Evolutionary conservation across 2,888 invertebrate species (phyloP), one percentile per base, ranked within the genome.

Genomic region (Idaea straminata): DNA sequence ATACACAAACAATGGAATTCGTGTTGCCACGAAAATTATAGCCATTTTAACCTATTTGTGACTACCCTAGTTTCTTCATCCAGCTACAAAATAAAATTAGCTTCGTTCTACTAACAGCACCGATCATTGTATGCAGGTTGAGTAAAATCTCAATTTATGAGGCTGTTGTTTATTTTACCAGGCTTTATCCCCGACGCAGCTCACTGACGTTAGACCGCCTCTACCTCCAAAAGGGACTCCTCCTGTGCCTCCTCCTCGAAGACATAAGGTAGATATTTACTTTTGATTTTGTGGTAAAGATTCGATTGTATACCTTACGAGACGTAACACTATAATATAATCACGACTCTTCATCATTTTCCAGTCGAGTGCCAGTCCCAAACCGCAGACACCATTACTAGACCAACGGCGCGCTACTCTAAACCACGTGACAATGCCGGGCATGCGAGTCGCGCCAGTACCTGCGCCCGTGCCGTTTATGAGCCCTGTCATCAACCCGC

Each of bases 181-280:
- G 91, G 91, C 91, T 13, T 72, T 92, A 64, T 82, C 91, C 6
- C 78, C 78, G 59, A 76, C 85, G 5, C 90, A 90, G 72, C 71
- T 88, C 59, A 83, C 88, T 35, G 92, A 93, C 69, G 91, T 89
- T 61, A 85, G 92, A 58, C 93, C 93, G 0, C 93, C 93, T 6
- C 77, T 93, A 34, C 93, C 93, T 34, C 93, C 93, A 1, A 93
- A 93, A 75, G 82, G 81, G 25, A 79, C 87, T 25, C 83, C 93
- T 4, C 93, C 93, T 1, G 92, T 93, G 35, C 93, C 93, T 4
- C 93, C 93, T 57, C 93, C 93, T 66, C 85, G 93, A 67, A 83
- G 91, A 79, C 88, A 93, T 75, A 93, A 93, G 87, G 93, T 89
- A 78, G 57, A 25, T 13, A 13, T 7, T 5, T 36, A 7, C 5